phyloP scores from a whole-genome alignment of 2,888 invertebrate genomes.

The Ochropacha duplaris region DNA sequence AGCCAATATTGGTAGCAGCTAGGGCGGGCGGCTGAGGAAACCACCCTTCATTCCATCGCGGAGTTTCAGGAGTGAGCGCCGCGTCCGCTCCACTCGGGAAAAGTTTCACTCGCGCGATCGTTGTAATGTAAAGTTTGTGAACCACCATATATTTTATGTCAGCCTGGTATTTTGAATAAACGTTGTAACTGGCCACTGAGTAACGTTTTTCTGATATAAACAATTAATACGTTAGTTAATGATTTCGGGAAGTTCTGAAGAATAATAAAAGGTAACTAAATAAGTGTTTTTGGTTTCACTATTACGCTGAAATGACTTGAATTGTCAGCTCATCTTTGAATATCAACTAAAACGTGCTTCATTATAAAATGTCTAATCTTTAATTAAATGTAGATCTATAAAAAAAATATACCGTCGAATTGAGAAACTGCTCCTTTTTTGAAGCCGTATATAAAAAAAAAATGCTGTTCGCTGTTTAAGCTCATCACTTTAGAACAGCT shows the following conservation, averaged over 20 bases:
- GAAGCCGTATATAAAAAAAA: too few species aligned
- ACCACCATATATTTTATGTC: not conserved
- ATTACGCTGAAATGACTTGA: not conserved
- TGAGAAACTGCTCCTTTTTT: too few species aligned
- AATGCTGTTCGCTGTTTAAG: too few species aligned
- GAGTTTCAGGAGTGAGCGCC: slow-evolving; percentile 51
- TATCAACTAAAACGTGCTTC: too few species aligned
- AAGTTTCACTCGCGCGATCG: slow-evolving; percentile 39
- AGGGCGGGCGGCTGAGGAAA: slow-evolving; percentile 40
- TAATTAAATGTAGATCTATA: too few species aligned
- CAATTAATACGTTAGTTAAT: not conserved
- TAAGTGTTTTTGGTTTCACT: not conserved
- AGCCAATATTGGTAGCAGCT: slow-evolving; percentile 11
- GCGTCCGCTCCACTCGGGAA: slow-evolving; percentile 30
- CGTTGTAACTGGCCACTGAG: not conserved
- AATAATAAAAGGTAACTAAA: not conserved
- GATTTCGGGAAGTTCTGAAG: not conserved
- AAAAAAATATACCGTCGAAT: too few species aligned
- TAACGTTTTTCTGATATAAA: not conserved
- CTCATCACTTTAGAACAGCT: too few species aligned
- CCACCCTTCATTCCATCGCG: slow-evolving; percentile 46
- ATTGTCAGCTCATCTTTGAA: not conserved
- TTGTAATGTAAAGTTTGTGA: not conserved
- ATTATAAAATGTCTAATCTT: too few species aligned
- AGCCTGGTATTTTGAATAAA: not conserved